phyloP scores from a whole-genome alignment of 2,888 invertebrate species.

The Augiades crinisus region DNA sequence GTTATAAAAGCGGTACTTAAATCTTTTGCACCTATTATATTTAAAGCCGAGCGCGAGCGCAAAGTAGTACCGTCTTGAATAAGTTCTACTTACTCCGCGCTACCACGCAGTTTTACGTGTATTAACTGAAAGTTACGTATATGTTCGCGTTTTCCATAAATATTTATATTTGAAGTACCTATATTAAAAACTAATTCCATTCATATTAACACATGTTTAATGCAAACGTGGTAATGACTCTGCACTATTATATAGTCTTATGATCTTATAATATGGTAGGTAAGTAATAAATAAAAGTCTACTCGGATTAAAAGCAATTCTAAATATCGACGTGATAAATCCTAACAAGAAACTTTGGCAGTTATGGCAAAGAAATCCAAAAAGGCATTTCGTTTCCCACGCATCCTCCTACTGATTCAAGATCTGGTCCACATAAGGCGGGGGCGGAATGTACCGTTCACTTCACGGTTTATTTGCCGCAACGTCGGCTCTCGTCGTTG shows the following conservation, averaged over 20 bases:
- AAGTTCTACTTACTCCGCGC: neutral
- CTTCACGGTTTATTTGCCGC: constrained; percentile 4
- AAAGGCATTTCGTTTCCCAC: too few relatives aligned
- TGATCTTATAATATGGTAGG: too few relatives aligned
- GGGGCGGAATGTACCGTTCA: constrained; percentile 3
- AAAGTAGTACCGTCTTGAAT: neutral
- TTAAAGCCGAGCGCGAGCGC: neutral
- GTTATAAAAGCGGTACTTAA: neutral
- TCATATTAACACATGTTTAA: too few relatives aligned
- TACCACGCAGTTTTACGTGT: neutral
- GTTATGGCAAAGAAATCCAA: too few relatives aligned
- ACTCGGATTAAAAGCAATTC: neutral
- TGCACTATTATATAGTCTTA: too few relatives aligned
- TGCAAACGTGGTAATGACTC: too few relatives aligned
- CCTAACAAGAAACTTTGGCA: too few relatives aligned
- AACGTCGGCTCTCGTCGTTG: neutral
- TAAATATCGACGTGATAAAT: too few relatives aligned
- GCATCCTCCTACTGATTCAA: neutral
- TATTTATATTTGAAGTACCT: too few relatives aligned
- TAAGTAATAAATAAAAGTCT: too few relatives aligned
- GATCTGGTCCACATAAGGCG: neutral
- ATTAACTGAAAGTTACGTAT: neutral
- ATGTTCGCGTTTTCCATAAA: too few relatives aligned
- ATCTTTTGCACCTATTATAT: neutral
- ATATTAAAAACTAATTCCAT: too few relatives aligned